phyloP scores from a whole-genome alignment of 2,797 vertebrate genomes.

The Onychomys arenicola region DNA sequence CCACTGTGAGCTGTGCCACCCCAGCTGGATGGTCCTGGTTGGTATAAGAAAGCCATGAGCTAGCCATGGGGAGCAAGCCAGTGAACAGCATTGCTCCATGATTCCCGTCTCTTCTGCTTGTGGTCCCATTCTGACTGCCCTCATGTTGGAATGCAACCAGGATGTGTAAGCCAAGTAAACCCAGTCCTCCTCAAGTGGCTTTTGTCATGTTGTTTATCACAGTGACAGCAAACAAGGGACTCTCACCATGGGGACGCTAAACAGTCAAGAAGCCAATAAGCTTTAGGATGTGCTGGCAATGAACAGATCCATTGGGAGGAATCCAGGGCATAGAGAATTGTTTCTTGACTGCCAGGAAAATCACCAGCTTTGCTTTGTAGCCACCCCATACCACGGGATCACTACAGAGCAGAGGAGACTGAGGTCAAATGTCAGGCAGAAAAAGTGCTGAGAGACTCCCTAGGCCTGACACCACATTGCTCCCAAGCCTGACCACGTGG shows the following conservation, averaged over 20 bases:
- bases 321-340: neutral
- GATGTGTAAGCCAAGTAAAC: too few species aligned
- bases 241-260: neutral
- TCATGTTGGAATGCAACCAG: neutral
- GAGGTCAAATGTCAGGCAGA: neutral
- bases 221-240: too few species aligned
- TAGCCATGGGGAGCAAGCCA: neutral
- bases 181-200: neutral
- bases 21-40: neutral
- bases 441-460: neutral
- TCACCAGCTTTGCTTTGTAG: neutral
- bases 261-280: neutral
- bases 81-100: neutral
- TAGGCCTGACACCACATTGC: too few species aligned
- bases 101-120: neutral
- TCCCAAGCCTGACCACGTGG: too few species aligned
- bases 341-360: slow-evolving; percentile 41
- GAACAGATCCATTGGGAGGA: neutral
- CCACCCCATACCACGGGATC: neutral
- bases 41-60: too few species aligned
- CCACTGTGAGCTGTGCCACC: neutral
- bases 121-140: neutral
- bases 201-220: neutral
- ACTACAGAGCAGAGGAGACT: neutral
- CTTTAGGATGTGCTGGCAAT: neutral